phyloP scores from a whole-genome alignment of 2,888 invertebrate species.

The Drosophila nr. perissopoda region DNA sequence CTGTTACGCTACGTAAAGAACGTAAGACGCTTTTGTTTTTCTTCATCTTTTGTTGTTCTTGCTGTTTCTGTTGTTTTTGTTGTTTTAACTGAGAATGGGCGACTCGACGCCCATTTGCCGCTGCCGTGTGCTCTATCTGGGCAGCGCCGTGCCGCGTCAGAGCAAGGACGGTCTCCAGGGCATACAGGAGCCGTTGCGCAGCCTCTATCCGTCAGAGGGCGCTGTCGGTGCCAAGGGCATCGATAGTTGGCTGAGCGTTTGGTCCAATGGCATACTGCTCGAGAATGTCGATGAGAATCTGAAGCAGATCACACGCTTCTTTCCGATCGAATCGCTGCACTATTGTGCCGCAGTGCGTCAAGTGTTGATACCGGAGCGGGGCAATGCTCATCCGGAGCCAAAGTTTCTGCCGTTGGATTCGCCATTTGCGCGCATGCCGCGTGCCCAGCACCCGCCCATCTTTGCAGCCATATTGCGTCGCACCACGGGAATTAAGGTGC shows the following conservation, averaged over 20 bases:
- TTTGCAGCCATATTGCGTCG: slow-evolving; percentile 98
- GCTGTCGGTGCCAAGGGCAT: slow-evolving; percentile 95
- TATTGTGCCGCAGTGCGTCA: slow-evolving; percentile 98
- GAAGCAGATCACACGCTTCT: slow-evolving; percentile 96
- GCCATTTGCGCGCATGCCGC: slow-evolving; percentile 96
- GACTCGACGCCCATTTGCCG: slow-evolving; percentile 97
- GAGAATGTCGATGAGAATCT: slow-evolving; percentile 98
- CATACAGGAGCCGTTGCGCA: slow-evolving; percentile 98
- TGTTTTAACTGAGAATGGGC: slow-evolving; percentile 84
- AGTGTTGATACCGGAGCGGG: slow-evolving; percentile 89
- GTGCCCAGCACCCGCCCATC: slow-evolving; percentile 97
- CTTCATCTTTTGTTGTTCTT: slow-evolving; percentile 19
- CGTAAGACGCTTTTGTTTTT: slow-evolving; percentile 46
- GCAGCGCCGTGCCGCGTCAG: slow-evolving; percentile 97
- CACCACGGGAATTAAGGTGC: slow-evolving; percentile 97
- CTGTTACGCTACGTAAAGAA: slow-evolving; percentile 40
- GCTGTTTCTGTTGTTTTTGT: slow-evolving; percentile 11
- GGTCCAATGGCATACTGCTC: slow-evolving; percentile 97
- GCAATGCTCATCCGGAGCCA: slow-evolving; percentile 89
- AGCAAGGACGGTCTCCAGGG: slow-evolving; percentile 99
- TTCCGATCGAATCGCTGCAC: slow-evolving; percentile 97
- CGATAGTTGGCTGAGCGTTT: slow-evolving; percentile 98
- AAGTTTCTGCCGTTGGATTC: slow-evolving; percentile 97
- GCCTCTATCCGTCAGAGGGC: slow-evolving; percentile 97
- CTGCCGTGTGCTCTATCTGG: slow-evolving; percentile 98